phyloP scores from a whole-genome alignment of 2,797 vertebrate genomes.

The Gallirallus australis region DNA sequence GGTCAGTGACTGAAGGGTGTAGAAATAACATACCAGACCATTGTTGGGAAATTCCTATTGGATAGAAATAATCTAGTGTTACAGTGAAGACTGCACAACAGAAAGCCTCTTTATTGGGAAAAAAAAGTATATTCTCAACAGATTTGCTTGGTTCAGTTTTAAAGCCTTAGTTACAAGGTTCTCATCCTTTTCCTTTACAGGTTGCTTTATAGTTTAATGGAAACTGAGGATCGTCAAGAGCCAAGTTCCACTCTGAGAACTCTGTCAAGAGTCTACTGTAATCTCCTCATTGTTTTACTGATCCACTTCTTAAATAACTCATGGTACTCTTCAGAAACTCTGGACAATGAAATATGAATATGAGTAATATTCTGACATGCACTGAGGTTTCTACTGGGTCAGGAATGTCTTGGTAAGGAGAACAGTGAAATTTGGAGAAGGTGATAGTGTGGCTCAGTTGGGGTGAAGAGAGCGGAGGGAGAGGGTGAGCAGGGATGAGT shows the following conservation, averaged over 20 bases:
- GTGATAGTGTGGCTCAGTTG: background rate
- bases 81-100: background rate
- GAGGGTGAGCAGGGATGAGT: background rate
- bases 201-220: background rate
- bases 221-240: background rate
- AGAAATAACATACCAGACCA: background rate
- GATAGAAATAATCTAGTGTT: background rate
- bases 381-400: background rate
- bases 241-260: background rate
- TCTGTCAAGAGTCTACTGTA: background rate
- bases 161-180: background rate
- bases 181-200: background rate
- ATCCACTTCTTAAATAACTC: background rate
- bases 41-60: background rate
- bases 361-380: background rate
- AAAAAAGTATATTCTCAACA: background rate
- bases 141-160: background rate
- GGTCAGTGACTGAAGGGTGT: background rate
- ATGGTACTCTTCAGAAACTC: background rate
- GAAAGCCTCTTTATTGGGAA: background rate
- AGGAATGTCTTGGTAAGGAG: background rate
- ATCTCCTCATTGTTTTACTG: background rate
- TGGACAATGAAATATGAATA: background rate
- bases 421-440: background rate
- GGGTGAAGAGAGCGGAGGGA: background rate